Percentiles rank a stretch among this genome's conserved stretches.
phyloP scores from a whole-genome alignment of 2,113 vertebrate genomes.

The Forbesichthys agassizii region DNA sequence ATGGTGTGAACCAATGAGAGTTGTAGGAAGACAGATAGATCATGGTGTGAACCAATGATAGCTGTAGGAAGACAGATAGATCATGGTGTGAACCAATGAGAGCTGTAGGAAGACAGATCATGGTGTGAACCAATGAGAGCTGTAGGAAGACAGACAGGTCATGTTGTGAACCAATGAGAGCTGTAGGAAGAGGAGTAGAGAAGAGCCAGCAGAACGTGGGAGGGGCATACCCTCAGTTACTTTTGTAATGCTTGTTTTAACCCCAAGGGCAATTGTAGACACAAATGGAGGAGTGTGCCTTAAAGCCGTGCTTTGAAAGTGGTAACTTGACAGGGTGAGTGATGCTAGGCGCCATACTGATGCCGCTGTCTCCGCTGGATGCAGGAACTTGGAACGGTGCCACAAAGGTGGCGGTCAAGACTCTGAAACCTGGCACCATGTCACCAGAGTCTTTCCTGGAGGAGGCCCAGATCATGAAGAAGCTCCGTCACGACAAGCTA shows the following conservation, averaged over 20 bases:
- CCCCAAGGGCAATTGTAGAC: too few relatives aligned
- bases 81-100: too few relatives aligned
- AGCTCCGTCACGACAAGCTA: conserved; percentile 93
- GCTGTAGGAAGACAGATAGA: too few relatives aligned
- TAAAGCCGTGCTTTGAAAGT: neutral
- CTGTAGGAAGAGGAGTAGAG: neutral
- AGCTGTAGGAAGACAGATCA: too few relatives aligned
- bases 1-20: too few relatives aligned
- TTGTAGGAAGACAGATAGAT: too few relatives aligned
- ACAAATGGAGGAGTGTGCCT: too few relatives aligned
- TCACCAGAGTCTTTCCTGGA: conserved; percentile 97
- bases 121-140: too few relatives aligned
- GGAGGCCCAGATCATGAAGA: conserved; percentile 99
- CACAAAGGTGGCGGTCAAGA: conserved; percentile 99
- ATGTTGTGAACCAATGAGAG: too few relatives aligned
- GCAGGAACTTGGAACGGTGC: conserved; percentile 97
- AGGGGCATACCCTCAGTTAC: neutral
- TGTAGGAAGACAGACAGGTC: too few relatives aligned
- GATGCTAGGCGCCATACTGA: conserved; percentile 16
- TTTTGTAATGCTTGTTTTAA: too few relatives aligned
- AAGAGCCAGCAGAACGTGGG: neutral
- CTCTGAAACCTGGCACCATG: conserved; percentile 97
- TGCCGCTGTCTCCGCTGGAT: neutral
- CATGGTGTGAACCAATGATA: too few relatives aligned
- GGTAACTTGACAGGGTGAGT: conserved; percentile 6